A percentile compares a stretch with the other conserved stretches of the same genome.
Evolutionary conservation across 1,140 invertebrate genomes (phyloP).

Genomic region (Saccostrea glomerata): DNA sequence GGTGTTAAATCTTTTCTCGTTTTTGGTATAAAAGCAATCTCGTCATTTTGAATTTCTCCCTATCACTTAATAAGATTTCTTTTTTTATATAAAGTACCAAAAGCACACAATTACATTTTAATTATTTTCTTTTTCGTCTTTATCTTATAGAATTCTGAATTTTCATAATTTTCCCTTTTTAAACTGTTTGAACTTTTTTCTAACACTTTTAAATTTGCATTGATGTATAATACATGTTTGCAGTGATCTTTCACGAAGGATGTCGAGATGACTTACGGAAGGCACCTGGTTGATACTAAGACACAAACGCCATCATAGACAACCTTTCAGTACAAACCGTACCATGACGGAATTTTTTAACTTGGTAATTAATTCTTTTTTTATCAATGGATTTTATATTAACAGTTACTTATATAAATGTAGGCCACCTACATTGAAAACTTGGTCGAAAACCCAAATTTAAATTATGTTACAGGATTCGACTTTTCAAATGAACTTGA

Average conservation of each 20-base stretch:
- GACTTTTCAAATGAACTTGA: neutral
- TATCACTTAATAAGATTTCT: too few relatives aligned
- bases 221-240: neutral
- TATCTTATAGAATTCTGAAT: too few relatives aligned
- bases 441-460: neutral
- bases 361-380: neutral
- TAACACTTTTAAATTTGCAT: too few relatives aligned
- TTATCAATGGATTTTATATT: neutral
- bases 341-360: neutral
- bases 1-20: too few relatives aligned
- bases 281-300: neutral
- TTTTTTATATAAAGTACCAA: too few relatives aligned
- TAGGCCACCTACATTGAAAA: conserved; percentile 2
- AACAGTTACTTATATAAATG: neutral
- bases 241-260: neutral
- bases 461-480: neutral
- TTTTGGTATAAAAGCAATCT: too few relatives aligned
- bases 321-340: neutral
- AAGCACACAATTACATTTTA: too few relatives aligned
- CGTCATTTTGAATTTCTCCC: too few relatives aligned
- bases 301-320: neutral
- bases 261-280: neutral
- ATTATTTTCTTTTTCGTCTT: too few relatives aligned
- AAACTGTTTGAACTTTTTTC: neutral
- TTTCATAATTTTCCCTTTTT: neutral